phyloP scores from a whole-genome alignment of 2,113 vertebrate genomes.

The Mixornis gularis region DNA sequence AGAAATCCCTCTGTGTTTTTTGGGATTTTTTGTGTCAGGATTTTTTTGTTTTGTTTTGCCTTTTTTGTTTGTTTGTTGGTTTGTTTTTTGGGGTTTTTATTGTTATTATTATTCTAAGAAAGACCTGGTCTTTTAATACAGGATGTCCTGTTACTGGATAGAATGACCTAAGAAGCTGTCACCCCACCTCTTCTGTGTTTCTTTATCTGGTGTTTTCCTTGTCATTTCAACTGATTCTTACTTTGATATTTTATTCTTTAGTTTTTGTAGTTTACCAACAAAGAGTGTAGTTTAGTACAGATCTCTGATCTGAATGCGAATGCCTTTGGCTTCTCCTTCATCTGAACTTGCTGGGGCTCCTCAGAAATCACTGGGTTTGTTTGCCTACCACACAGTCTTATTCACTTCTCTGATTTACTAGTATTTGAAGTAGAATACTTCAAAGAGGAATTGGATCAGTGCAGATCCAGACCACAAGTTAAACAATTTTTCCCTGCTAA shows the following conservation, averaged over 20 bases:
- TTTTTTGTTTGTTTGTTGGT: neutral
- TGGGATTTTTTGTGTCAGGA: neutral
- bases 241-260: neutral
- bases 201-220: neutral
- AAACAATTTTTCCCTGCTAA: neutral
- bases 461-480: neutral
- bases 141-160: neutral
- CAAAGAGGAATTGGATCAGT: neutral
- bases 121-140: neutral
- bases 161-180: neutral
- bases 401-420: neutral
- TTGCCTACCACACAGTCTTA: neutral
- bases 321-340: neutral
- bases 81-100: too few species aligned
- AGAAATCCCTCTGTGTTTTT: neutral
- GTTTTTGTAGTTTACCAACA: neutral
- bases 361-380: neutral
- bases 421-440: neutral
- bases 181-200: neutral
- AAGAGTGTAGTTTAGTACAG: neutral
- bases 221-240: neutral
- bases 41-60: neutral
- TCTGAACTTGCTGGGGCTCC: neutral
- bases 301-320: neutral
- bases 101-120: neutral